phyloP scores from a whole-genome alignment of 2,888 invertebrate genomes.

The Macrophya alboannulata region DNA sequence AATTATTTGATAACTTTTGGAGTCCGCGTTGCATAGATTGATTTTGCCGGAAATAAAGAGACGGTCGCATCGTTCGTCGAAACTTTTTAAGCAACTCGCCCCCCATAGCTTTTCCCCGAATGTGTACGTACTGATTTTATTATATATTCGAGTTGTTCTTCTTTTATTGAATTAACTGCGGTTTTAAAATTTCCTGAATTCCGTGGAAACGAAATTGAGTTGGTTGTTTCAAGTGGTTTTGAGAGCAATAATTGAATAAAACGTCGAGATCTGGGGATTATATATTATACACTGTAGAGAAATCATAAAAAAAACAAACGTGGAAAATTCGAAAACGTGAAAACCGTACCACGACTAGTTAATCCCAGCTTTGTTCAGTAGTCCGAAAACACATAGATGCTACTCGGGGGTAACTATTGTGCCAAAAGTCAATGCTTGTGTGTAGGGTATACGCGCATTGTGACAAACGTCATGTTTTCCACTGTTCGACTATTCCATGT shows the following conservation, averaged over 20 bases:
- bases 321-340: background rate
- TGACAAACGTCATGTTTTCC: background rate
- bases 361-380: slow-evolving; percentile 1
- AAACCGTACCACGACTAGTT: background rate
- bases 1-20: too few species aligned
- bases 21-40: too few species aligned
- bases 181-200: background rate
- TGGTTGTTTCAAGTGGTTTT: background rate
- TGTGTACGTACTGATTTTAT: background rate
- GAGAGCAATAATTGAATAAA: background rate
- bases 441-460: background rate
- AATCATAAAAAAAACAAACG: background rate
- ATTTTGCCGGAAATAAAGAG: too few species aligned
- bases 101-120: background rate
- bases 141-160: background rate
- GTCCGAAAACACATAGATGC: background rate
- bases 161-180: background rate
- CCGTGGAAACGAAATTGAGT: background rate
- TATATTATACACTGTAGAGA: background rate
- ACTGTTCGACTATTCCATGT: background rate
- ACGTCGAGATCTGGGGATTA: background rate
- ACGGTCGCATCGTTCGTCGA: too few species aligned
- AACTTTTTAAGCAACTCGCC: too few species aligned
- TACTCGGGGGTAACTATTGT: background rate
- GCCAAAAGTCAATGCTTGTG: background rate